Conservation (phyloP, 2,888 invertebrate genomes). For the Meliscaeva auricollis region DNA sequence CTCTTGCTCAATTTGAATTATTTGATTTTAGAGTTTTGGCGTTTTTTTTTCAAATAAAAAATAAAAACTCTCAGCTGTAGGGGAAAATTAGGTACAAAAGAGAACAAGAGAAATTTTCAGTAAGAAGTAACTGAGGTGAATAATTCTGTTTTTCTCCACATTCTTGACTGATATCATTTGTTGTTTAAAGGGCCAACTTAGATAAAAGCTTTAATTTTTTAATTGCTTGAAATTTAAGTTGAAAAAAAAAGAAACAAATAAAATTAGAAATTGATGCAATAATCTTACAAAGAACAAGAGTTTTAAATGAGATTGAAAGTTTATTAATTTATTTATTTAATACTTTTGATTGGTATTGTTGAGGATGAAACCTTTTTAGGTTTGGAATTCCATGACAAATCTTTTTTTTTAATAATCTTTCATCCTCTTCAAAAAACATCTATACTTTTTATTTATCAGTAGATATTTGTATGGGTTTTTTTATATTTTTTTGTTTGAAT, state of each 20-base stretch:
- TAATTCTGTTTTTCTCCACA: neutral
- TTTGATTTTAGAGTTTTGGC: neutral
- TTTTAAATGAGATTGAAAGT: too few relatives aligned
- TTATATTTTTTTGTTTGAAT: too few relatives aligned
- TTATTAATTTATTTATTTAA: too few relatives aligned
- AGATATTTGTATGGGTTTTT: too few relatives aligned
- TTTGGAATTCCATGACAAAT: too few relatives aligned
- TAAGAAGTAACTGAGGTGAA: slow-evolving; percentile 15
- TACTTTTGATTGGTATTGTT: too few relatives aligned
- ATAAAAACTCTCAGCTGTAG: neutral
- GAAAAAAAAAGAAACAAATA: neutral
- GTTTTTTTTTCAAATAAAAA: neutral
- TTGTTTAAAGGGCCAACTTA: slow-evolving; percentile 1
- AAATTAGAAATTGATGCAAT: neutral
- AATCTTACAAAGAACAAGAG: neutral
- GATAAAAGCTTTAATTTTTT: neutral
- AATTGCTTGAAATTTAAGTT: slow-evolving; percentile 4
- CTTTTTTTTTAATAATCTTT: too few relatives aligned
- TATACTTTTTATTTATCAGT: too few relatives aligned
- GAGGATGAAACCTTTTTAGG: too few relatives aligned
- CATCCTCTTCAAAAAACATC: too few relatives aligned
- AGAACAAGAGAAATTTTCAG: neutral
- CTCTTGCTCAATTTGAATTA: slow-evolving; percentile 15
- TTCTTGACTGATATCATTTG: slow-evolving; percentile 18
- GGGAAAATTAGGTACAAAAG: slow-evolving; percentile 19